Conservation (phyloP, 2,888 invertebrate genomes). For the Artemia sp. region DNA sequence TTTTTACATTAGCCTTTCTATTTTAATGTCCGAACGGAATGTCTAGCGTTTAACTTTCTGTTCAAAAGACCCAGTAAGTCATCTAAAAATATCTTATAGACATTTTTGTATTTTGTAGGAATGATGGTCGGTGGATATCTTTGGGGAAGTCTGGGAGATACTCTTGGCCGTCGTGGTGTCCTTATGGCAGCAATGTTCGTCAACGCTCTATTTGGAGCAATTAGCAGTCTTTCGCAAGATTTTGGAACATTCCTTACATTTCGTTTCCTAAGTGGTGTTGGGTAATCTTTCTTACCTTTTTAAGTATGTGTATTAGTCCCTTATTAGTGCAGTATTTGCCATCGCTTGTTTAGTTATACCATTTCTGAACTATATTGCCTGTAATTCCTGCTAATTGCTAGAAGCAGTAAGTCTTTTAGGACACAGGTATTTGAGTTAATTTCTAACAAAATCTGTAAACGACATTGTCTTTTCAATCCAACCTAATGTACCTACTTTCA, state of each 20-base stretch:
- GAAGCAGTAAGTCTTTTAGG: too few relatives aligned
- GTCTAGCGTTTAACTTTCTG: neutral
- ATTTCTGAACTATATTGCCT: neutral
- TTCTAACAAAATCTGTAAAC: too few relatives aligned
- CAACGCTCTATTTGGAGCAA: constrained; percentile 74
- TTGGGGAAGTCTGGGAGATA: constrained; percentile 81
- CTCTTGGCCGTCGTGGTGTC: constrained; percentile 66
- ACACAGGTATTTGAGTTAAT: too few relatives aligned
- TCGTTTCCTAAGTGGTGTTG: constrained; percentile 78
- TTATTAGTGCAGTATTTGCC: too few relatives aligned
- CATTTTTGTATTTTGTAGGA: constrained; percentile 35
- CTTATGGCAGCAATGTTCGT: constrained; percentile 73
- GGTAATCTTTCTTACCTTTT: constrained; percentile 47
- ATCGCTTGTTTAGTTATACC: too few relatives aligned
- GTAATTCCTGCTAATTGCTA: neutral
- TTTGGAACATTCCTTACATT: constrained; percentile 75
- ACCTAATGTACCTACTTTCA: too few relatives aligned
- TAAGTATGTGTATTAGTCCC: constrained; percentile 19
- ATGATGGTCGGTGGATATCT: constrained; percentile 89
- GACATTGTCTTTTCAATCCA: too few relatives aligned
- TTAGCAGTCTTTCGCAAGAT: constrained; percentile 73
- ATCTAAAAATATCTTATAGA: neutral
- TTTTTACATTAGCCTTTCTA: too few relatives aligned
- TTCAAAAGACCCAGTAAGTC: neutral
- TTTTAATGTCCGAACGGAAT: neutral